A percentile compares a stretch with the other conserved stretches of the same genome.
phyloP scores from a whole-genome alignment of 1,140 invertebrate species.

The Saccostrea cuccullata region DNA sequence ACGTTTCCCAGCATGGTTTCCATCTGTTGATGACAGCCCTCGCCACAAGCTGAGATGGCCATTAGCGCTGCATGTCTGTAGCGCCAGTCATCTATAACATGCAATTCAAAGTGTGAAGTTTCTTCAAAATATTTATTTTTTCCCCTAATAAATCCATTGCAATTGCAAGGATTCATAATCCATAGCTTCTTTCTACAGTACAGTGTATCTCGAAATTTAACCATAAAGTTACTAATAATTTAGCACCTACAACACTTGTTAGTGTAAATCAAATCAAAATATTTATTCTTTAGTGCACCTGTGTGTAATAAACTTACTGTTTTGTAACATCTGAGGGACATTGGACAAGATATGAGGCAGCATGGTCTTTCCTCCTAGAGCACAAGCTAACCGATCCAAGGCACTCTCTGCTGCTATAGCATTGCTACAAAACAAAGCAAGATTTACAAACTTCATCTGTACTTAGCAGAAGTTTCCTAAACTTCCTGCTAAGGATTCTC shows the following conservation, averaged over 20 bases:
- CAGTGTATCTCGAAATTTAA: no score
- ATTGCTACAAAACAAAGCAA: conserved; percentile 83
- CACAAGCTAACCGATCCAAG: conserved; percentile 95
- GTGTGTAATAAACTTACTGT: conserved; percentile 81
- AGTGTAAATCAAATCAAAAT: no score
- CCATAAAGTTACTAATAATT: no score
- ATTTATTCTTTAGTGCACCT: no score
- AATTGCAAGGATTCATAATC: no score
- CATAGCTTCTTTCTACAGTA: no score
- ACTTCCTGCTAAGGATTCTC: no score
- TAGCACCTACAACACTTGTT: no score
- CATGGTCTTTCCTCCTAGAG: conserved; percentile 93
- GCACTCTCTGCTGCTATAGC: conserved; percentile 97
- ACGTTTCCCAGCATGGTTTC: conserved; percentile 93
- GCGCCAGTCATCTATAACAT: conserved; percentile 82
- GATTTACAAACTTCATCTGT: not conserved
- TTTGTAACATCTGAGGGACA: conserved; percentile 92
- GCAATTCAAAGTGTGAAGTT: no score
- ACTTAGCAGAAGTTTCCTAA: no score
- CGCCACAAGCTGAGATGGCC: conserved; percentile 98
- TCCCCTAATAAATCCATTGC: no score
- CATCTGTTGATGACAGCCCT: conserved; percentile 99
- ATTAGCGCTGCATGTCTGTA: conserved; percentile 95
- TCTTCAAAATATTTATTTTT: no score
- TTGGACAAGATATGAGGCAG: conserved; percentile 91